Evolutionary conservation across 2,113 vertebrate genomes (phyloP).

Genomic region (Pedetes capensis): DNA sequence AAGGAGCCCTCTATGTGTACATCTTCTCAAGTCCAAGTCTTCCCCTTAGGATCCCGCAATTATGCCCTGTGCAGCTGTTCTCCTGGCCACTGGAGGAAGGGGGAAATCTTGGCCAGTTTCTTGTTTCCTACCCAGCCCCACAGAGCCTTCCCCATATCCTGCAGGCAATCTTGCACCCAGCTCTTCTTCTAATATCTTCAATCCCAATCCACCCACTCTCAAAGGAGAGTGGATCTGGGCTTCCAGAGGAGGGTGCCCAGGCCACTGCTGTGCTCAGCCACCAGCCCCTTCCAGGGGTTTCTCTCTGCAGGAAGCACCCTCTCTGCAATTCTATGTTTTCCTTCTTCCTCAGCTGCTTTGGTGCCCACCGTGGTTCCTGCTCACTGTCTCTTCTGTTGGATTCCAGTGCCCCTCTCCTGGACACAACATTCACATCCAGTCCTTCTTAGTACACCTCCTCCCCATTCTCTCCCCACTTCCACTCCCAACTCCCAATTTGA

Average conservation of each 20-base stretch:
- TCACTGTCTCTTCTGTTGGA: background rate
- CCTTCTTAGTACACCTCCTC: background rate
- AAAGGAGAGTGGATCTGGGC: background rate
- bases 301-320: fast-evolving
- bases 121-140: no score
- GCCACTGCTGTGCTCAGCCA: no score
- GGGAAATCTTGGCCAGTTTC: fast-evolving
- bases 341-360: background rate
- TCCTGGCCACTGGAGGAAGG: background rate
- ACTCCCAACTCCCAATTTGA: background rate
- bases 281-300: fast-evolving
- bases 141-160: background rate
- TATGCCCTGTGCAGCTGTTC: background rate
- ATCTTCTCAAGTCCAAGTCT: background rate
- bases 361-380: no score
- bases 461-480: background rate
- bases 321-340: fast-evolving
- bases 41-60: background rate
- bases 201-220: background rate
- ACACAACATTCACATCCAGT: fast-evolving
- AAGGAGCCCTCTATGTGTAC: no score
- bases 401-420: fast-evolving
- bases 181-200: background rate
- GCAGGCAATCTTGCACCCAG: background rate
- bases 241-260: background rate